Evolutionary conservation across 2,797 vertebrate genomes (phyloP), one percentile per base, ranked within the genome.

Genomic region (Clarias laeviceps): DNA sequence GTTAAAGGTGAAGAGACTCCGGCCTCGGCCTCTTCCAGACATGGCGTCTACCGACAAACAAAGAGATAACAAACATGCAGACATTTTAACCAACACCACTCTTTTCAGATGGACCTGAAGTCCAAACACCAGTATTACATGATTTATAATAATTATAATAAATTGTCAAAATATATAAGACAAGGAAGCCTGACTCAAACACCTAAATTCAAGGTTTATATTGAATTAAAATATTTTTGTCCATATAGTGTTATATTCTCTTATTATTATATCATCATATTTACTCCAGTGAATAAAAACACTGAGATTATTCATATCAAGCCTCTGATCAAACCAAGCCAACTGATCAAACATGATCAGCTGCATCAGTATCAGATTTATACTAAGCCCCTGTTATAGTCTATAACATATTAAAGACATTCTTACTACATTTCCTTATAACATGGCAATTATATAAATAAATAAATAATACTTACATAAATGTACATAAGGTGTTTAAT

Each of bases 1-100:
- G 40, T 87, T 91, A 83, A 91, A 91, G 57, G 85, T 89, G 40
- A 90, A 87, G 57, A 87, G 85, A 37, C 37, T 88, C 65, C 90
- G 79, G 4, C 90, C 90, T 40, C 90, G 83, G 27, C 90, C 90
- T 83, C 89, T 73, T 5, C 90, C 90, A 61, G 90, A 89, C 90
- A 91, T 91, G 18, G 24, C 57, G 24, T 22, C 77, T 68, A 27
- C 2, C 17, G 6, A 59, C 34, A 45, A 22, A 61, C 34, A 24
- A 11, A 72, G 34, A 12, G n/a, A n/a, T 5, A 50, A 56, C n/a
- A 22, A 27, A 74, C 15, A 50, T 11, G 54, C 72, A 74, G 14
- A 3, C 40, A 73, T n/a, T n/a, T 73, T 73, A 73, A 37, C 8
- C 32, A 14, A 17, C 62, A 54, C 45, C 72, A 17, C 0, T 12